Base-by-base conservation (phyloP, 2,888 invertebrate species). In the Nephrotoma flavescens region DNA sequence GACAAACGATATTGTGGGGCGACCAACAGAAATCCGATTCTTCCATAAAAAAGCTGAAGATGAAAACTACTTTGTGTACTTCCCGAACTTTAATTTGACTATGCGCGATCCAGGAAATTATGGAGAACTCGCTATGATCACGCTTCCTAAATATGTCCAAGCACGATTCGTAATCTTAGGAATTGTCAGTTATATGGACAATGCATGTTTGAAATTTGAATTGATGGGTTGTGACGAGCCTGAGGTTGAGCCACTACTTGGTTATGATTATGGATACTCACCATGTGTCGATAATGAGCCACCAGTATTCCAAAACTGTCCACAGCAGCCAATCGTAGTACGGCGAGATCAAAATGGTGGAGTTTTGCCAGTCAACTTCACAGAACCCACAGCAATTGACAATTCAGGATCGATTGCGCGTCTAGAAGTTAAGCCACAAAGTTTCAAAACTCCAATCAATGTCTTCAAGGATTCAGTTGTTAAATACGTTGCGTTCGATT, bases 91-190 rank as follows among this genome's bases (percentile, higher is more conserved):
- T 91, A 98, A 98, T 91, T 92, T 98, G 85, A 98, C 98, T 0
- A 97, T 97, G 95, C 93, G 97, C 89, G 97, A 98, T 91, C 97
- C 98, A n/a, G 97, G 97, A 89, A 97, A 98, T 91, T 99, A 98
- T 90, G 98, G 98, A 87, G 98, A 98, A 92, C 92, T 99, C 87
- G 98, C 98, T 0, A 98, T 98, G 96, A 98, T 99, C 88, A 97
- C 97, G 0, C 90, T 99, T 86, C 98, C 98, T 0, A 97, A 97
- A 91, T 98, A 96, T 89, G 97, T 99, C 0, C 96, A 97, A 91
- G 98, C 98, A 0, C 94, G 98, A 90, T 98, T 97, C 90, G 97
- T 98, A 7, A 97, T 98, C 89, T 93, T 99, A 89, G 97, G 98
- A 87, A 98, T 99, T 89, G 97, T 98, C 0, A 98, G 98, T 90